Evolutionary conservation across 2,888 invertebrate genomes (phyloP), one percentile per base, ranked within the genome.

Genomic region (Hydrotaea cyrtoneurina): DNA sequence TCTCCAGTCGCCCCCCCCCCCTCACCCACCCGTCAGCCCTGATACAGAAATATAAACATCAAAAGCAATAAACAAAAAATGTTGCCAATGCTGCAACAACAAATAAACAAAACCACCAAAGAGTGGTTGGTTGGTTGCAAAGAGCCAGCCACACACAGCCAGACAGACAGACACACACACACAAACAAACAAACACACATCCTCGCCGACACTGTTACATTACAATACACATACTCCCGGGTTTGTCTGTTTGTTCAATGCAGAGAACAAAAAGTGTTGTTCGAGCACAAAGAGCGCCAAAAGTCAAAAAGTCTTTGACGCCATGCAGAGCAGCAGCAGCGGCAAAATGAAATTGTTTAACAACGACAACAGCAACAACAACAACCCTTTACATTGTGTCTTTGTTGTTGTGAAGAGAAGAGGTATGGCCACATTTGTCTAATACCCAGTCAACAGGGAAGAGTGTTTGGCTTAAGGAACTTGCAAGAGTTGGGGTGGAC

Each of bases 281-380:
- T 21, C 46, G 69, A 69, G 46, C 66, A 69, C 57, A 77, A 71
- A 83, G 77, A 85, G 84, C 82, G 85, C 83, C 83, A 87, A 85
- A 87, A 87, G 87, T 86, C 87, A 87, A 86, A 31, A 87, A 87
- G 86, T 86, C 85, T 83, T 80, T 81, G 85, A 85, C 85, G 85
- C 85, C 82, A 85, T 50, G 73, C 69, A 85, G 79, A 31, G 69
- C 69, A 15, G 43, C 66, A 21, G 69, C 46, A 15, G 43, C 66
- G 21, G 66, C 66, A 66, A 79, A 69, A 59, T 59, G 78, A 80
- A 80, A 80, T 80, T 78, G 75, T 57, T 69, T 72, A 76, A 79
- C 36, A 39, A 53, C 21, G 46, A 15, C 73, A 15, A 21, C 55
- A 50, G n/a, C 50, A 50, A 50, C 15, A 7, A n/a, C 43, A 66